Evolutionary conservation across 2,113 vertebrate genomes (phyloP).

Genomic region (Leucoraja erinaceus): DNA sequence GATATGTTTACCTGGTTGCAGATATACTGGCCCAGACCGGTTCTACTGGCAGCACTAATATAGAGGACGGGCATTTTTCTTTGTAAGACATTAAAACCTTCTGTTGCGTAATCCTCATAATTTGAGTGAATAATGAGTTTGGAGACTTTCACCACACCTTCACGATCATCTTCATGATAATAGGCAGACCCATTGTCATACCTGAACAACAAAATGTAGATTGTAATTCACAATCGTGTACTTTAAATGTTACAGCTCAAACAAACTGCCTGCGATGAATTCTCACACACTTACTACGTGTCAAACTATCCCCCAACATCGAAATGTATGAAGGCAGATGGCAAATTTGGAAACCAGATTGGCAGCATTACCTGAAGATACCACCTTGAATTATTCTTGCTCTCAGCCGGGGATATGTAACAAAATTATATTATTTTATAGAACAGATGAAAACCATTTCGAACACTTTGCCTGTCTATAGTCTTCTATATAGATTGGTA

Average conservation of each 20-base stretch:
- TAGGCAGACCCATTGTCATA: constrained; percentile 92
- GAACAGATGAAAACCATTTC: not conserved
- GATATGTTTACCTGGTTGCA: constrained; percentile 76
- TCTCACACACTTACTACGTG: not conserved
- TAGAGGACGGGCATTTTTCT: constrained; percentile 80
- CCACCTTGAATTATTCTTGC: not conserved
- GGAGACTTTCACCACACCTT: constrained; percentile 83
- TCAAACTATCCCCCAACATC: not conserved
- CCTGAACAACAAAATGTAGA: constrained; percentile 54
- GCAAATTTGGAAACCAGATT: not conserved
- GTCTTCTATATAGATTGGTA: not conserved
- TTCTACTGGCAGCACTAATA: constrained; percentile 78
- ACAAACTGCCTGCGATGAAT: not conserved
- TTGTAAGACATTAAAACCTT: constrained; percentile 73
- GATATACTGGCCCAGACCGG: constrained; percentile 83
- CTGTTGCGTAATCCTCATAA: constrained; percentile 81
- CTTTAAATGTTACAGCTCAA: constrained; percentile 32
- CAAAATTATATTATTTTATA: not conserved
- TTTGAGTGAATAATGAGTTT: constrained; percentile 78
- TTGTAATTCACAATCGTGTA: not conserved
- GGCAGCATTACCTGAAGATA: not conserved
- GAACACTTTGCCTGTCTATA: not conserved
- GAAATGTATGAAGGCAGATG: not conserved
- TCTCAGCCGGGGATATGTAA: not conserved
- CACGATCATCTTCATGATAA: constrained; percentile 89